phyloP scores from a whole-genome alignment of 2,888 invertebrate genomes.

The Apamea epomidion region DNA sequence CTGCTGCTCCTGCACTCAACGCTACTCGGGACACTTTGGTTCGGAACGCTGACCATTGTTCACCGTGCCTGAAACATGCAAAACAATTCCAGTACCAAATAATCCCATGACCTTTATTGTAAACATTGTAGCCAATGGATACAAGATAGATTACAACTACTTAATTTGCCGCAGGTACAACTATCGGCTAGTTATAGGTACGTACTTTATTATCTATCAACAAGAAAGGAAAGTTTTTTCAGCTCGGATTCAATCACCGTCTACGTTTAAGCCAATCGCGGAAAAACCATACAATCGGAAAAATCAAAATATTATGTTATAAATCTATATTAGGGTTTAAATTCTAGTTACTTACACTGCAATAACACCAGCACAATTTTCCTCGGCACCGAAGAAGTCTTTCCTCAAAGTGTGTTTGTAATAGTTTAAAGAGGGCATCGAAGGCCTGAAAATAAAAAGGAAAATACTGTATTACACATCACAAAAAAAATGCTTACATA shows the following conservation, averaged over 20 bases:
- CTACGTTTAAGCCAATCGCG: neutral
- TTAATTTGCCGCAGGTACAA: neutral
- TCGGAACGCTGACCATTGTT: slow-evolving; percentile 94
- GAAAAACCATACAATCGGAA: neutral
- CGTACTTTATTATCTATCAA: too few species aligned
- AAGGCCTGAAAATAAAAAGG: slow-evolving; percentile 87
- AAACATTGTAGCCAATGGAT: neutral
- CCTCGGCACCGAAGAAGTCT: slow-evolving; percentile 92
- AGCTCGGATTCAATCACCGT: too few species aligned
- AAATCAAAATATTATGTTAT: too few species aligned
- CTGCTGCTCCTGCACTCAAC: slow-evolving; percentile 93
- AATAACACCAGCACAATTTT: slow-evolving; percentile 92
- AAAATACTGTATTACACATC: neutral
- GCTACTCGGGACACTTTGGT: slow-evolving; percentile 95
- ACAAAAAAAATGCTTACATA: neutral
- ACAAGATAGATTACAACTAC: neutral
- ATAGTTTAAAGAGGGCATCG: slow-evolving; percentile 94
- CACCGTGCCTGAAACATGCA: slow-evolving; percentile 92
- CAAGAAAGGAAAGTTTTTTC: too few species aligned
- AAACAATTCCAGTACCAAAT: neutral
- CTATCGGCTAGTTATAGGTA: neutral
- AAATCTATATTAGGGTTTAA: too few species aligned
- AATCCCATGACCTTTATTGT: neutral
- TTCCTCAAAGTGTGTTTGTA: slow-evolving; percentile 93
- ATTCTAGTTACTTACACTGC: slow-evolving; percentile 91